phyloP scores from a whole-genome alignment of 92 coral and sea anemone species.

The Actinostola sp. region DNA sequence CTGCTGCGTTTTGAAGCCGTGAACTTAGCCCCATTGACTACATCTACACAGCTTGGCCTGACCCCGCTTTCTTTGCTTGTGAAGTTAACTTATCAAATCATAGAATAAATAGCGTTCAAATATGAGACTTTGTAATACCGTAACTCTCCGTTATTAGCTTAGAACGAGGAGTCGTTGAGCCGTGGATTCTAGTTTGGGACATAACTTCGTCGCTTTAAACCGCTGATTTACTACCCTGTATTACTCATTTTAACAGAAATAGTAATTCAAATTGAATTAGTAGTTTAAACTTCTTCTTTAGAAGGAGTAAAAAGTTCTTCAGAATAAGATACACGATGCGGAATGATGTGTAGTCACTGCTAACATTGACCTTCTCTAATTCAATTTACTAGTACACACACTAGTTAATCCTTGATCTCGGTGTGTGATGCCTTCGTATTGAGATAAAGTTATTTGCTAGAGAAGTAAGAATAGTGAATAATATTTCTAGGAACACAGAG shows the following conservation, averaged over 20 bases:
- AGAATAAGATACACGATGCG: no score
- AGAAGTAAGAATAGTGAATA: no score
- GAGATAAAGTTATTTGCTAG: no score
- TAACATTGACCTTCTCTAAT: no score
- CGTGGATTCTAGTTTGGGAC: slow-evolving; percentile 6
- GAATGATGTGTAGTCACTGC: no score
- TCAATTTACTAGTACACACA: no score
- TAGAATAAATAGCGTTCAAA: not conserved
- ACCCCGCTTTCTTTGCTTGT: not conserved
- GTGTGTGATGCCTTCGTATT: no score
- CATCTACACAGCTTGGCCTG: slow-evolving; percentile 2
- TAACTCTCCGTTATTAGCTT: no score
- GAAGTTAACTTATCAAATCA: not conserved
- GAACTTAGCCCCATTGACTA: slow-evolving; percentile 26
- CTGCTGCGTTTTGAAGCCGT: slow-evolving; percentile 8
- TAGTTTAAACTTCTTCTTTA: not conserved
- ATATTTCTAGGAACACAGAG: no score
- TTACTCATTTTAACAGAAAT: not conserved
- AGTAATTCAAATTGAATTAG: not conserved
- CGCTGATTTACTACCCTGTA: not conserved
- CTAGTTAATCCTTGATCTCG: no score
- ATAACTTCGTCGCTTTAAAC: not conserved
- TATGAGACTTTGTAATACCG: not conserved
- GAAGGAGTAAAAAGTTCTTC: no score
- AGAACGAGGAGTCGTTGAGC: no score